phyloP scores from a whole-genome alignment of 2,888 invertebrate species.

The Cryptocephalus primarius region DNA sequence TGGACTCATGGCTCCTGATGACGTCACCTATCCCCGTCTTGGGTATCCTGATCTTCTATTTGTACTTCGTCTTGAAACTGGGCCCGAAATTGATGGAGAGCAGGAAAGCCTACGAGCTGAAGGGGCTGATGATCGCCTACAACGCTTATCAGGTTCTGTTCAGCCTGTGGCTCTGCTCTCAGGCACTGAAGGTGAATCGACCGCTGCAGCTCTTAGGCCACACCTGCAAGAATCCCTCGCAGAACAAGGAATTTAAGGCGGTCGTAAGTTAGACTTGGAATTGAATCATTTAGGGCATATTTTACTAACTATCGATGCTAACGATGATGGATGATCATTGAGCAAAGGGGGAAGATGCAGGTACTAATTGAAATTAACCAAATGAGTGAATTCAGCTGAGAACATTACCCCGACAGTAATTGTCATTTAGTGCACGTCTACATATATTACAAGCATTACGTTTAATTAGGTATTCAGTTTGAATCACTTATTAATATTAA shows the following conservation, averaged over 20 bases:
- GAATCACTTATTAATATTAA: too few species aligned
- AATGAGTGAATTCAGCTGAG: too few species aligned
- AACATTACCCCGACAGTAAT: too few species aligned
- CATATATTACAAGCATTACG: too few species aligned
- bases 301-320: too few species aligned
- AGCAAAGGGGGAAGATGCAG: too few species aligned
- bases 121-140: constrained; percentile 62
- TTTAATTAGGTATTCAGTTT: too few species aligned
- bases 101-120: constrained; percentile 60
- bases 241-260: constrained; percentile 21
- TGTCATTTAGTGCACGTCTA: too few species aligned
- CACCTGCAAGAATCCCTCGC: constrained; percentile 23
- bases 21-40: constrained; percentile 61
- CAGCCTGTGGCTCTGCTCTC: constrained; percentile 59
- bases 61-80: constrained; percentile 62
- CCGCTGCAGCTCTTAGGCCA: constrained; percentile 21
- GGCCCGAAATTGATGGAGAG: constrained; percentile 70
- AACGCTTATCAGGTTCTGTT: constrained; percentile 83
- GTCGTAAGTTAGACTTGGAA: constrained; percentile 16
- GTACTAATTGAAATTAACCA: too few species aligned
- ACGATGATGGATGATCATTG: too few species aligned
- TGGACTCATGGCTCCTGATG: constrained; percentile 71
- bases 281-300: too few species aligned
- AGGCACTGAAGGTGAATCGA: constrained; percentile 30
- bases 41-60: constrained; percentile 51